Evolutionary conservation across 2,888 invertebrate genomes (phyloP), one percentile per base, ranked within the genome.

Genomic region (Epinotia nisella): DNA sequence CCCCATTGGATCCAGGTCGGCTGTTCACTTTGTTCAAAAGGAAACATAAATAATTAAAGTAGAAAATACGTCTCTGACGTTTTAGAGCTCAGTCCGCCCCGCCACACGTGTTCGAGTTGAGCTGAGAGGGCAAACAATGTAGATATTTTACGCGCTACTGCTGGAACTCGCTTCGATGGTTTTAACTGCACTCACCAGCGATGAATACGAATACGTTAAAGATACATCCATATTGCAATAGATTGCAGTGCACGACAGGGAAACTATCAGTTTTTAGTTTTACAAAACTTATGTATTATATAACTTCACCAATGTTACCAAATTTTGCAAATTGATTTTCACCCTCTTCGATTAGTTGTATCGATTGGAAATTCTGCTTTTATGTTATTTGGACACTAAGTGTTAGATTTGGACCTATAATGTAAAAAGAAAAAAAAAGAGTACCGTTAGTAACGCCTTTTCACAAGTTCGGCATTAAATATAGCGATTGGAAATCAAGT

Each of bases 21-120:
- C 65, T 65, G 65, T 56, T 56, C 66, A 66, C 55, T 66, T 66
- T 66, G 66, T 66, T 56, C 55, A 66, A 66, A 66, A 66, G 66
- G 66, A 66, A 66, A n/a, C 55, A 41, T 66, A 66, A 66, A 66
- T 66, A 66, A 66, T 66, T 66, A 66, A 55, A 66, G 66, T 56
- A 56, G 55, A 66, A 66, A 66, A 55, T 66, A 56, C 66, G 66
- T 66, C 4, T 55, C 11, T 66, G 66, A 66, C 55, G 66, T 66
- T 66, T 66, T 66, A 56, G 21, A 55, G 41, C 66, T 64, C 24
- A n/a, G n/a, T 62, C 49, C 4, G 49, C n/a, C 56, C 49, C 4
- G 49, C n/a, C 56, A 66, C 66, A 66, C 66, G n/a, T 56, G 66
- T 19, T 56, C 21, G n/a, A 65, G 55, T 51, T 1, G 24, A 56